Evolutionary conservation across 2,113 vertebrate genomes (phyloP).

Genomic region (Grammomys dolichurus): DNA sequence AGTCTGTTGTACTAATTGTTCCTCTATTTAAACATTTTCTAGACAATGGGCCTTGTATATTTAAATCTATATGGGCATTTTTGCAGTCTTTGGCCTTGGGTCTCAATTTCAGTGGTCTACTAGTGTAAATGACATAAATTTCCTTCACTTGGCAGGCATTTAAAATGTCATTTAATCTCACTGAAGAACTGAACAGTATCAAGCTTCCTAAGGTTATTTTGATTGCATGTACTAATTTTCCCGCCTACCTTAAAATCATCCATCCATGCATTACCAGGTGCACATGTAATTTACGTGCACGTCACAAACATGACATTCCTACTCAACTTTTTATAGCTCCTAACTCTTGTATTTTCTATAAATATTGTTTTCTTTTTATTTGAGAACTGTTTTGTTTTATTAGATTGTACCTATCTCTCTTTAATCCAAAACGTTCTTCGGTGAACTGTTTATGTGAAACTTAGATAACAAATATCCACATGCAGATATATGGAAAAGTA

Average conservation of each 20-base stretch:
- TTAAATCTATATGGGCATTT: conserved; percentile 23
- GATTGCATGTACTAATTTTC: conserved; percentile 46
- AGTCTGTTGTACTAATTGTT: conserved; percentile 43
- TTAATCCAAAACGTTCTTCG: conserved; percentile 25
- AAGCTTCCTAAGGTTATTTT: conserved; percentile 51
- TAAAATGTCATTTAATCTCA: conserved; percentile 53
- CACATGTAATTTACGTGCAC: background rate
- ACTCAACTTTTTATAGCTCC: background rate
- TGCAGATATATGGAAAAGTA: background rate
- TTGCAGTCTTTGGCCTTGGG: background rate
- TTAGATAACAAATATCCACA: background rate
- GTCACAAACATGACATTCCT: background rate
- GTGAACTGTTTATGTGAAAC: background rate
- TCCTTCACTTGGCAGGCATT: conserved; percentile 1
- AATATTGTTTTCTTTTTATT: background rate
- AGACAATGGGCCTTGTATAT: conserved; percentile 22
- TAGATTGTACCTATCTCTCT: background rate
- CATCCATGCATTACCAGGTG: background rate
- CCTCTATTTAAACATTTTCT: conserved; percentile 55
- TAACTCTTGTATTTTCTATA: background rate
- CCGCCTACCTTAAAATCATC: background rate
- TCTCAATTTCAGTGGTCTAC: conserved; percentile 58
- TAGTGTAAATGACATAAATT: conserved; percentile 31
- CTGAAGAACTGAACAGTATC: conserved; percentile 30
- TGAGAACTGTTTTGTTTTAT: conserved; percentile 24